Percentiles rank a stretch among this genome's conserved stretches.
These are phyloP conservation scores for Atrina japonica DNA, from an alignment of 2,888 invertebrate genomes.

Conservation along the genomic window DNA sequence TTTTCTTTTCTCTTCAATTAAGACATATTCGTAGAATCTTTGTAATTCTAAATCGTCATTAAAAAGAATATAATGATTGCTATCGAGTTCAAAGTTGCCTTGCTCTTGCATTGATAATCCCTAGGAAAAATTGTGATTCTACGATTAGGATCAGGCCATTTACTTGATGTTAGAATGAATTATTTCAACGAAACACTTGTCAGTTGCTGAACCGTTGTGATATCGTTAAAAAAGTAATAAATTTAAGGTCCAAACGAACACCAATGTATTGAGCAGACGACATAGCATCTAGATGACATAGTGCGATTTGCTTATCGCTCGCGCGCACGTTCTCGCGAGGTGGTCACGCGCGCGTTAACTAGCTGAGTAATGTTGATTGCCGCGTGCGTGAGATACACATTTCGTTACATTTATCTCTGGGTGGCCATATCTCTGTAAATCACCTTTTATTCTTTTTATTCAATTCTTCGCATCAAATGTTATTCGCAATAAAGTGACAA, in stretches of 20 bases:
- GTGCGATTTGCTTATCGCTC: conserved; percentile 62
- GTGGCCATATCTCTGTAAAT: conserved; percentile 31
- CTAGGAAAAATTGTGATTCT: not conserved
- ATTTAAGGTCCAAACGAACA: conserved; percentile 47
- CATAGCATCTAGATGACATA: conserved; percentile 54
- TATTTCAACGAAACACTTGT: conserved; percentile 17
- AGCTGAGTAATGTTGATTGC: conserved; percentile 35
- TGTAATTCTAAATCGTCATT: too few relatives aligned
- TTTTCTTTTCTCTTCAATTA: too few relatives aligned
- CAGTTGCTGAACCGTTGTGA: conserved; percentile 42
- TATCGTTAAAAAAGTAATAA: conserved; percentile 64
- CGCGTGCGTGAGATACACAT: conserved; percentile 45
- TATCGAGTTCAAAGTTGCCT: not conserved
- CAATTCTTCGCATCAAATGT: conserved; percentile 37
- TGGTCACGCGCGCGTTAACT: conserved; percentile 47
- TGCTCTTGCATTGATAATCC: conserved; percentile 11
- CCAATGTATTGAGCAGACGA: conserved; percentile 59
- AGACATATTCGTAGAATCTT: too few relatives aligned
- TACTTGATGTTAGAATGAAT: conserved; percentile 28
- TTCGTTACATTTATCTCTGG: conserved; percentile 39
- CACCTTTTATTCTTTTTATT: conserved; percentile 26
- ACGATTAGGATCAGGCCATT: conserved; percentile 2
- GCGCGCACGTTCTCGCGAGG: conserved; percentile 52
- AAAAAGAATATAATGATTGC: too few relatives aligned
- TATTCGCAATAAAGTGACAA: conserved; percentile 32